Conservation (phyloP, 2,888 invertebrate genomes). For the Cylindroiulus punctatus region DNA sequence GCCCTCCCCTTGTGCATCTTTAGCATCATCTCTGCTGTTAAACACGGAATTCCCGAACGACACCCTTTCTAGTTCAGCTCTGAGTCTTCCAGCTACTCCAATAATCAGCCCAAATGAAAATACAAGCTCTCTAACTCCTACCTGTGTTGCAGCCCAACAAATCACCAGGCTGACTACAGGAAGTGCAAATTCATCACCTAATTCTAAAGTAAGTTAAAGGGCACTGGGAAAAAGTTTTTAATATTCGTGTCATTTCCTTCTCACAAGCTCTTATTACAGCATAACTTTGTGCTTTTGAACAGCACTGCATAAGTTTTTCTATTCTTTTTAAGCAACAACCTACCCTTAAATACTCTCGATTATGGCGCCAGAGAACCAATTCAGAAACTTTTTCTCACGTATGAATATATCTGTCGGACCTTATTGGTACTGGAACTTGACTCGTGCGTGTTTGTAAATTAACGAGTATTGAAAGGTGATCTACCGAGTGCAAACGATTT, state of each 20-base stretch:
- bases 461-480: neutral
- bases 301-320: neutral
- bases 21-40: slow-evolving; percentile 46
- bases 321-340: neutral
- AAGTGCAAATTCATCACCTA: slow-evolving; percentile 44
- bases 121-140: slow-evolving; percentile 36
- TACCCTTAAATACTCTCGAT: neutral
- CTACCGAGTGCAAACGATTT: neutral
- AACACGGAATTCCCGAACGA: neutral
- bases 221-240: neutral
- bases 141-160: slow-evolving; percentile 24
- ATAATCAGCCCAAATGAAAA: slow-evolving; percentile 51
- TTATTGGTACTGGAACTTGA: slow-evolving; percentile 5
- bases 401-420: neutral
- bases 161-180: slow-evolving; percentile 21
- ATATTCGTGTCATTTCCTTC: neutral
- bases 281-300: neutral
- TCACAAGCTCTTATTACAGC: neutral
- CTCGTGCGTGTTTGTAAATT: neutral
- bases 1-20: slow-evolving; percentile 54
- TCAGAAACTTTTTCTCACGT: neutral
- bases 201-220: slow-evolving; percentile 49
- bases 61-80: slow-evolving; percentile 11
- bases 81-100: slow-evolving; percentile 54
- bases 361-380: neutral